A percentile compares a stretch with the other conserved stretches of the same genome.
Evolutionary conservation across 2,888 invertebrate species (phyloP).

Genomic region (Acholoe squamosa): DNA sequence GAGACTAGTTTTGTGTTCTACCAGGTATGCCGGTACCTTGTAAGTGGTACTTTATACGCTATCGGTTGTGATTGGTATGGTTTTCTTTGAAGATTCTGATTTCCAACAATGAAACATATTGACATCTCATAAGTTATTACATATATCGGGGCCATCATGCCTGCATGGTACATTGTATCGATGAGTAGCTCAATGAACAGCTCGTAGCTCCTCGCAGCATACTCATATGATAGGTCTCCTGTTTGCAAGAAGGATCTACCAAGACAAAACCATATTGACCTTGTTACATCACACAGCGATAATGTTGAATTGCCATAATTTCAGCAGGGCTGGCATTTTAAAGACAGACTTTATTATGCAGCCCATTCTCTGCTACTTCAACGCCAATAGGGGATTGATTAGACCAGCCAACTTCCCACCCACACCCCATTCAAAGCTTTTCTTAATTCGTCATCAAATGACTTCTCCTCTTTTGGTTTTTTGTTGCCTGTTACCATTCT

Average conservation of each 20-base stretch:
- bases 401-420: conserved; percentile 27
- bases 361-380: not conserved
- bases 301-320: conserved; percentile 26
- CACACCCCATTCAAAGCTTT: conserved; percentile 24
- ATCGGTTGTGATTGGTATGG: no score
- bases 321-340: conserved; percentile 21
- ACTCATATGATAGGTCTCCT: not conserved
- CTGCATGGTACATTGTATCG: no score
- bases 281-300: conserved; percentile 22
- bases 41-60: no score
- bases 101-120: no score
- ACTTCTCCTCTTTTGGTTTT: conserved; percentile 20
- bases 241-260: not conserved
- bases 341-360: not conserved
- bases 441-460: conserved; percentile 30
- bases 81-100: no score
- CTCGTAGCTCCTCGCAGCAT: not conserved
- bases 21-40: no score
- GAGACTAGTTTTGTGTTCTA: no score
- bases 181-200: no score
- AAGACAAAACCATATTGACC: conserved; percentile 14
- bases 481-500: not conserved
- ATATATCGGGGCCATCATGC: no score
- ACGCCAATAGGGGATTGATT: not conserved
- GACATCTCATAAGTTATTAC: no score